phyloP scores from a whole-genome alignment of 2,113 vertebrate species.

The Pelodiscus sinensis region DNA sequence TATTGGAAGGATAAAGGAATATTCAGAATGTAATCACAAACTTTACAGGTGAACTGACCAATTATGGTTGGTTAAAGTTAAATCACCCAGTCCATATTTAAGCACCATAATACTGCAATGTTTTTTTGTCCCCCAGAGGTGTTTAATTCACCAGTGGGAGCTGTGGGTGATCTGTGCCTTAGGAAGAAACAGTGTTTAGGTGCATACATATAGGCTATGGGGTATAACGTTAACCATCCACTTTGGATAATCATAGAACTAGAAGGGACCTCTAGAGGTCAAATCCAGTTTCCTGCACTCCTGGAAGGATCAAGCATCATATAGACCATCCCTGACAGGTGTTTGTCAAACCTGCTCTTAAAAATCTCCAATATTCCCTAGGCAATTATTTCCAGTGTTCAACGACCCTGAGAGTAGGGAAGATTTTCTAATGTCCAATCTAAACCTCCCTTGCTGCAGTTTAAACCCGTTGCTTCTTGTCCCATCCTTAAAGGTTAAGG shows the following conservation, averaged over 20 bases:
- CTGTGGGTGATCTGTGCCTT: not conserved
- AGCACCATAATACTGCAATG: not conserved
- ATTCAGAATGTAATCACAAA: not conserved
- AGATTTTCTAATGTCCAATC: no score
- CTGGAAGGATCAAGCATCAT: no score
- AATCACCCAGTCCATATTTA: not conserved
- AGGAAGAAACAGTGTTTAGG: not conserved
- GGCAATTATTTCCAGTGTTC: no score
- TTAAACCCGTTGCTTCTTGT: no score
- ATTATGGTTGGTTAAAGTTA: not conserved
- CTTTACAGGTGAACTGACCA: not conserved
- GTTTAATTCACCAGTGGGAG: not conserved
- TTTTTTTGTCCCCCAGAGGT: not conserved
- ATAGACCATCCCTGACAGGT: no score
- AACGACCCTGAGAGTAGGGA: no score
- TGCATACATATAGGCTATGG: not conserved
- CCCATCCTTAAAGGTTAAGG: no score
- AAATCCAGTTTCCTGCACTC: no score
- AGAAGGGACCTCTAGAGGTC: not conserved
- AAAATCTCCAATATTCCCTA: no score
- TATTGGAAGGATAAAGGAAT: not conserved
- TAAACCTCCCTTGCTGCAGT: no score
- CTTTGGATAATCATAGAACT: constrained; percentile 1
- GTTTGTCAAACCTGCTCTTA: no score
- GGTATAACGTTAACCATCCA: not conserved